Evolutionary conservation across 2,113 vertebrate genomes (phyloP).

Genomic region (Chamaetylas fuelleborni): DNA sequence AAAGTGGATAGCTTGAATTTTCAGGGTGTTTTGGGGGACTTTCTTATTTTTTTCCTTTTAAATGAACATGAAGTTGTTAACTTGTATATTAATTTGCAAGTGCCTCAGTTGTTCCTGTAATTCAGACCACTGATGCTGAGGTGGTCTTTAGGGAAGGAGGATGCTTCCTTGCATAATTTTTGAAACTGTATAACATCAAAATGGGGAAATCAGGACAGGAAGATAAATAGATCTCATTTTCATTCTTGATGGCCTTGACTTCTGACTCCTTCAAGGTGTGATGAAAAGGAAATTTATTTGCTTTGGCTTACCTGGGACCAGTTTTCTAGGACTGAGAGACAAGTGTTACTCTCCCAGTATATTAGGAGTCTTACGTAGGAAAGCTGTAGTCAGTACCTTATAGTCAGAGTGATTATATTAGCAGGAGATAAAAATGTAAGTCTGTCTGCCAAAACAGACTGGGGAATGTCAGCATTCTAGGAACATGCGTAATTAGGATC

Average conservation of each 20-base stretch:
- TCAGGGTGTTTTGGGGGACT: accelerated
- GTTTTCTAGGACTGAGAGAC: background rate
- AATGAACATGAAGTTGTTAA: background rate
- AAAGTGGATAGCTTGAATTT: background rate
- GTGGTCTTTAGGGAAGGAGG: background rate
- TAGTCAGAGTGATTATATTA: background rate
- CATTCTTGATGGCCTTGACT: background rate
- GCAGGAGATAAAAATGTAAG: constrained; percentile 4
- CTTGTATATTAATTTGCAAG: background rate
- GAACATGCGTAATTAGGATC: background rate
- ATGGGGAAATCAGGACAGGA: background rate
- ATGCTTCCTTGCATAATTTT: background rate
- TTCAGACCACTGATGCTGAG: background rate
- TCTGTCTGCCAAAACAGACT: constrained; percentile 38
- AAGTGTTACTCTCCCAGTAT: background rate
- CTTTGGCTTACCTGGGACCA: background rate
- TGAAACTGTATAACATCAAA: background rate
- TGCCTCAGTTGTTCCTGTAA: background rate
- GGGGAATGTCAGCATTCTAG: constrained; percentile 21
- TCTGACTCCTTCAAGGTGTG: background rate
- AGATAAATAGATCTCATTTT: background rate
- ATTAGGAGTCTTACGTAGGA: background rate
- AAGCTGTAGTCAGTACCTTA: background rate
- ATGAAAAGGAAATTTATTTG: background rate
- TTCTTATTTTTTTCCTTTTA: background rate